phyloP scores from a whole-genome alignment of 1,140 invertebrate genomes.

The Holotrichia oblita region DNA sequence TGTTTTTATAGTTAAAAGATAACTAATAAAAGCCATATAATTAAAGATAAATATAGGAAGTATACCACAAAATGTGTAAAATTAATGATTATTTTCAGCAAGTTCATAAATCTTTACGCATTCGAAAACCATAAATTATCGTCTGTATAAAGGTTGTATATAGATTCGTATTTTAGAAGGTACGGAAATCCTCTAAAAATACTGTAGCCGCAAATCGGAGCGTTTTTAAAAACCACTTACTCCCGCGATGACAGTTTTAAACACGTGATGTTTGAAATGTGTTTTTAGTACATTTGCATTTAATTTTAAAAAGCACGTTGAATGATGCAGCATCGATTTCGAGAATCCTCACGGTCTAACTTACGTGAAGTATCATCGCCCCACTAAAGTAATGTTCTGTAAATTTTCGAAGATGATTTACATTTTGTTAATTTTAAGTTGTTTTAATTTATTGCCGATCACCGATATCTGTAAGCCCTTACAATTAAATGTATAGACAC shows the following conservation, averaged over 20 bases:
- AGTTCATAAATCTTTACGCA: background rate
- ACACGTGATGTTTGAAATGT: constrained; percentile 44
- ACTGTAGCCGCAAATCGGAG: background rate
- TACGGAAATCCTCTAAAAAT: constrained; percentile 1
- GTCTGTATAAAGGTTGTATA: background rate
- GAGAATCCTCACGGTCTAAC: constrained; percentile 17
- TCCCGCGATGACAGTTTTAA: constrained; percentile 44
- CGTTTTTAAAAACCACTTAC: constrained; percentile 52
- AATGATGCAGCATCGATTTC: constrained; percentile 41
- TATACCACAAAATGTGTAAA: background rate
- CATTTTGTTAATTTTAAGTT: background rate
- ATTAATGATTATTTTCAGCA: constrained; percentile 4
- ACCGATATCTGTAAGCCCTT: background rate
- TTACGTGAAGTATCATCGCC: background rate
- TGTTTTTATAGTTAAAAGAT: no score
- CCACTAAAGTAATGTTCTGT: background rate
- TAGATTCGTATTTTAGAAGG: background rate
- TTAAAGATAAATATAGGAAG: no score
- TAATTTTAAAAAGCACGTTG: constrained; percentile 46
- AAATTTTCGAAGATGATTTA: constrained; percentile 5
- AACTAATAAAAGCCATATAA: no score
- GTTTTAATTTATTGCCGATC: background rate
- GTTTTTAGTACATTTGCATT: constrained; percentile 45
- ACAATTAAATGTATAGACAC: background rate
- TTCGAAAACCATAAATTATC: background rate